Conservation (phyloP, 2,888 invertebrate species). For the Metacarcinus magister region DNA sequence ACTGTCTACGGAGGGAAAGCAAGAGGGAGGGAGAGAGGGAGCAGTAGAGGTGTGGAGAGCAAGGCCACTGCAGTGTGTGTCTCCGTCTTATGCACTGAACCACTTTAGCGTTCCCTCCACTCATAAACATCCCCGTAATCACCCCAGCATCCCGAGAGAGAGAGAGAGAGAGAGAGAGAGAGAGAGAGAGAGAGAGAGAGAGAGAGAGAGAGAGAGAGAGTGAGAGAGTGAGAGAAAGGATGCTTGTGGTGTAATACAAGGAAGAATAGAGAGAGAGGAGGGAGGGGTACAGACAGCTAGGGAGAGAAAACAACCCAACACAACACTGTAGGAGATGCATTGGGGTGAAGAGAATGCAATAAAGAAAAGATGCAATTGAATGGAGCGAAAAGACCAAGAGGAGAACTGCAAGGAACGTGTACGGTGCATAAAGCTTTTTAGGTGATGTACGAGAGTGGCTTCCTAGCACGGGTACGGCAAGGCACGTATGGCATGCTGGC, state of each 20-base stretch:
- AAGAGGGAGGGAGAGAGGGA: neutral
- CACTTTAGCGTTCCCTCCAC: constrained; percentile 30
- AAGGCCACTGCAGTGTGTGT: neutral
- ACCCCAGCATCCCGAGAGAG: neutral
- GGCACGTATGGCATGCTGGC: too few relatives aligned
- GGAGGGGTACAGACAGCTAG: neutral
- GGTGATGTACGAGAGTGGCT: too few relatives aligned
- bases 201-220: too few relatives aligned
- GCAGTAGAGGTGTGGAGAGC: neutral
- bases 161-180: neutral
- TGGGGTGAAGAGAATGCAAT: constrained; percentile 21
- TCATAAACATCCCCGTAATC: constrained; percentile 1
- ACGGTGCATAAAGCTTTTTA: too few relatives aligned
- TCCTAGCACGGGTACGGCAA: too few relatives aligned
- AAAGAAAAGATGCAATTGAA: neutral
- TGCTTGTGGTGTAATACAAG: neutral
- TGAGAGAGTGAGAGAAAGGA: neutral
- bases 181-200: neutral
- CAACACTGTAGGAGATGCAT: neutral
- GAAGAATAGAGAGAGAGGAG: neutral
- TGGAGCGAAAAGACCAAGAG: constrained; percentile 11
- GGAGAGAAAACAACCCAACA: neutral
- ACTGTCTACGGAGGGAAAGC: neutral
- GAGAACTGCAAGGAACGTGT: neutral
- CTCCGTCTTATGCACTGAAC: constrained; percentile 36